These are phyloP conservation scores for Dendropsophus ebraccatus DNA, from an alignment of 2,113 vertebrate species.

Conservation along the genomic window DNA sequence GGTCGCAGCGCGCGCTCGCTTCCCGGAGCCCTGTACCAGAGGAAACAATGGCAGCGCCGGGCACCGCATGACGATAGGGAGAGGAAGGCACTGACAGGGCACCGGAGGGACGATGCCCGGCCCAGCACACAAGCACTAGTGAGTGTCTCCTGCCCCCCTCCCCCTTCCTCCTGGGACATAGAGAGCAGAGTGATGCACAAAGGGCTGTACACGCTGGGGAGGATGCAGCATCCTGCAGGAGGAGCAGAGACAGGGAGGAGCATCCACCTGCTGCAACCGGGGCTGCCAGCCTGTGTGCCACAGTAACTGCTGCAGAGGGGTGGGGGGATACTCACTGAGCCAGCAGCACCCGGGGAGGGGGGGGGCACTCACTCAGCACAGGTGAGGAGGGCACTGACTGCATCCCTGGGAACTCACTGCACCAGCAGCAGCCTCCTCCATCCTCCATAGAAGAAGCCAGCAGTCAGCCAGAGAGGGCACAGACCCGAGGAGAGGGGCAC, in stretches of 20 bases:
- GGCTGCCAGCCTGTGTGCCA: conserved; percentile 54
- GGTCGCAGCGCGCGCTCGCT: conserved; percentile 73
- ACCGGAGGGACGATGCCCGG: conserved; percentile 48
- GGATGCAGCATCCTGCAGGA: conserved; percentile 56
- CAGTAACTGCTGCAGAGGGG: conserved; percentile 52
- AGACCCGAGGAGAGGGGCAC: conserved; percentile 36
- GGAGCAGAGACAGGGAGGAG: conserved; percentile 72
- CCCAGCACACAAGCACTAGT: conserved; percentile 23
- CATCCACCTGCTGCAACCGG: conserved; percentile 83
- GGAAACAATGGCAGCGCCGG: conserved; percentile 28
- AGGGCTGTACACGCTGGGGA: conserved; percentile 50
- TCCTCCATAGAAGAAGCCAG: not conserved
- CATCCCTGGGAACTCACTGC: conserved; percentile 8
- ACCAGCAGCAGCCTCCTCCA: not conserved
- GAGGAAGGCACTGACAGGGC: conserved; percentile 11
- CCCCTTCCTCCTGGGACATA: conserved; percentile 49
- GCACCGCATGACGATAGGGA: conserved; percentile 35
- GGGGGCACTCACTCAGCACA: conserved; percentile 21
- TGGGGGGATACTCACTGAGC: conserved; percentile 20
- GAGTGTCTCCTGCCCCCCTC: conserved; percentile 23
- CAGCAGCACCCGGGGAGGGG: conserved; percentile 35
- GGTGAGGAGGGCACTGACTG: conserved; percentile 27
- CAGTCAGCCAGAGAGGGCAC: conserved; percentile 45
- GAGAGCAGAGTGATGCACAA: conserved; percentile 59
- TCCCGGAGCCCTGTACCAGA: not conserved